These are phyloP conservation scores for Macrotrachela quadricornifera DNA, from an alignment of 1,140 invertebrate genomes.

Conservation along the genomic window DNA sequence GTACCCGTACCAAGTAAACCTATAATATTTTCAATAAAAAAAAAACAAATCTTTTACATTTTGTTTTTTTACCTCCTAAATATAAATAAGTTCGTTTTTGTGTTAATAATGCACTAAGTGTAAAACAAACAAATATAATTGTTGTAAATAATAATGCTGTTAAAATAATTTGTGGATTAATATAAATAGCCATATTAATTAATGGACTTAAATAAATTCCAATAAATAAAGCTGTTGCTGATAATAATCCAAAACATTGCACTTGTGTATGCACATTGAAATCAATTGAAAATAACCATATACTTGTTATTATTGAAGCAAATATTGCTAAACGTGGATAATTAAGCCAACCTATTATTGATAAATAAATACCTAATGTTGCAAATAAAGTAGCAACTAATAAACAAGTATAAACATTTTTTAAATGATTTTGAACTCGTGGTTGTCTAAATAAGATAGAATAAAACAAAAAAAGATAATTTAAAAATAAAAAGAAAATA, in stretches of 20 bases:
- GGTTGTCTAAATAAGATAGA: no score
- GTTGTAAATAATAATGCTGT: conserved; percentile 64
- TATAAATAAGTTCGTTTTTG: conserved; percentile 59
- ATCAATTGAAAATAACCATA: neutral
- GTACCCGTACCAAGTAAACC: no score
- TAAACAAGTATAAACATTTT: conserved; percentile 78
- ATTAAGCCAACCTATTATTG: conserved; percentile 37
- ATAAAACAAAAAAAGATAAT: no score
- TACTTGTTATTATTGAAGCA: neutral
- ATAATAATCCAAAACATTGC: neutral
- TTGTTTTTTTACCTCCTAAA: conserved; percentile 37
- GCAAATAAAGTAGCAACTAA: conserved; percentile 57
- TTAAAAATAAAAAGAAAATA: no score
- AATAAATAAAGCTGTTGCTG: conserved; percentile 49
- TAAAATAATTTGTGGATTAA: conserved; percentile 44
- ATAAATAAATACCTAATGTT: conserved; percentile 52
- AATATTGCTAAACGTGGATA: conserved; percentile 32
- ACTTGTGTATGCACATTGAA: conserved; percentile 6
- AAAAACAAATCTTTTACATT: conserved; percentile 13
- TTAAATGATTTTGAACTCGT: conserved; percentile 42
- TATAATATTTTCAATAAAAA: no score
- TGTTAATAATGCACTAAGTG: conserved; percentile 57
- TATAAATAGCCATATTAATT: conserved; percentile 14
- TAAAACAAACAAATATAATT: conserved; percentile 71
- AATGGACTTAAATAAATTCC: conserved; percentile 24